Base-by-base conservation (phyloP, 1,140 invertebrate genomes). In the Cataglyphis hispanica region DNA sequence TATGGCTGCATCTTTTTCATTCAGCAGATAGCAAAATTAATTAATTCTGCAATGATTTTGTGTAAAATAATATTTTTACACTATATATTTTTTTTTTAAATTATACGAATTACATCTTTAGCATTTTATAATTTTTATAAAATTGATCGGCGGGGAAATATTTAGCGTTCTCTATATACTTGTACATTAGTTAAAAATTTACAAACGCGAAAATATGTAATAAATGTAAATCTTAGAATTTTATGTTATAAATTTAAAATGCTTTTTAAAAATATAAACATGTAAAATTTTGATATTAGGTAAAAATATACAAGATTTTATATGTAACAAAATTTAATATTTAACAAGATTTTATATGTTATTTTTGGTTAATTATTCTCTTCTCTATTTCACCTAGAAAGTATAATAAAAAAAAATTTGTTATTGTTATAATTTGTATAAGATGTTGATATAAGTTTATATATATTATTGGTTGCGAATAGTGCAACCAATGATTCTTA, bases 151-250 rank as follows among this genome's bases (percentile, higher is more conserved):
- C 6, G 4, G 7, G 8, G 2, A 56, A 56, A n/a, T n/a, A 56
- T 7, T 56, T 19, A 58, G n/a, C 34, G 8, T 10, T 37, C 13
- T 58, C 11, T 74, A 53, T 46, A 31, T 19, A 5, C 25, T 53
- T 22, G 43, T 74, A 75, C 40, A 58, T 75, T 2, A 16, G 56
- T 3, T 53, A 37, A 56, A 74, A 22, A 74, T 16, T 31, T 56
- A 16, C 56, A 37, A 56, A 22, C 8, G 7, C 7, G 7, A 37
- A 1, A 56, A 19, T 16, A 53, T 11, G 27, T 19, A 72, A 6
- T 72, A 56, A 27, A 3, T 25, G 0, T 22, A 19, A 22, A 22
- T 25, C 2, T 75, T 25, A 19, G 34, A n/a, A 75, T 11, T 58
- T 58, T 16, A 22, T 56, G 6, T 64, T 16, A 25, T 60, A 27